These are phyloP conservation scores for Drosophila macrothrix DNA, from an alignment of 2,888 invertebrate genomes.

Conservation along the genomic window DNA sequence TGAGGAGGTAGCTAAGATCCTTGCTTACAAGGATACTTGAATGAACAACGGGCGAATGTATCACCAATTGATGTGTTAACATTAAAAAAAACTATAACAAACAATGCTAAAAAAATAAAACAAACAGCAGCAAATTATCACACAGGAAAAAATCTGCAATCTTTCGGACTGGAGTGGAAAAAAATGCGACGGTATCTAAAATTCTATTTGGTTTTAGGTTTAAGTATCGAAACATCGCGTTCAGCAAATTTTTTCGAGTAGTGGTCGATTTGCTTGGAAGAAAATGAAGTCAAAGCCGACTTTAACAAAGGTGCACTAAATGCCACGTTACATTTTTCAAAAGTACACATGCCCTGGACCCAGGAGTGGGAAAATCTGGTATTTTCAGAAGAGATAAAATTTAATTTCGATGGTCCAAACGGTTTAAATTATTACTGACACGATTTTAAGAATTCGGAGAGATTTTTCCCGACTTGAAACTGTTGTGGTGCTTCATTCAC, in stretches of 20 bases:
- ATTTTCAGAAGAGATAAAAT: not conserved
- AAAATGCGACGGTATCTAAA: not conserved
- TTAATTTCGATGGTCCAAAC: not conserved
- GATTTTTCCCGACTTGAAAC: not conserved
- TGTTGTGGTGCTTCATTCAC: not conserved
- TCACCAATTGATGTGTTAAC: no score
- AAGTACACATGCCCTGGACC: not conserved
- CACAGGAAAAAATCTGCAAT: not conserved
- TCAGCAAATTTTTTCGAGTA: no score
- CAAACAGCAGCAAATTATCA: not conserved
- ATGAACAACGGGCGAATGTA: not conserved
- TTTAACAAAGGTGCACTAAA: not conserved
- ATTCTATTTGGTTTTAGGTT: not conserved
- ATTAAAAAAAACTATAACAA: no score
- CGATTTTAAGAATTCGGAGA: not conserved
- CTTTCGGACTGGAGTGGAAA: no score
- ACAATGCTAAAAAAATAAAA: no score
- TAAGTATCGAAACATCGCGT: no score
- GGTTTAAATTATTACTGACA: not conserved
- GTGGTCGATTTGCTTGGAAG: no score
- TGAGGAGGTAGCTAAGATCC: not conserved
- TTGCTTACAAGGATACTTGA: not conserved
- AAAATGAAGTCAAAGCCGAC: no score
- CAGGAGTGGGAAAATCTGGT: not conserved
- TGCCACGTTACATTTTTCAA: not conserved